A percentile compares a stretch with the other conserved stretches of the same genome.
These are phyloP conservation scores for Frankliniella fusca DNA, from an alignment of 2,888 invertebrate genomes.

Conservation along the genomic window DNA sequence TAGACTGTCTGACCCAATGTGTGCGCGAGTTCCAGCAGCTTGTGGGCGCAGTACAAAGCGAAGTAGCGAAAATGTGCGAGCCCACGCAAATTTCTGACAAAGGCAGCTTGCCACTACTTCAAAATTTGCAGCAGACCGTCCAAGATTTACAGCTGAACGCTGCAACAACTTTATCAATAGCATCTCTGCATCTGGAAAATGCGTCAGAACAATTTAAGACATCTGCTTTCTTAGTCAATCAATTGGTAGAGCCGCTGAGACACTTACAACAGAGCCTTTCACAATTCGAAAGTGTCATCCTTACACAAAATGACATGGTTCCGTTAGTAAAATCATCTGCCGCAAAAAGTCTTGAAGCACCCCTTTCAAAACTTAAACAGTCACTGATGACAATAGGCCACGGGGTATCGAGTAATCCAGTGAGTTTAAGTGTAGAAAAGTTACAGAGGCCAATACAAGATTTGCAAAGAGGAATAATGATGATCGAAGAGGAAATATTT, in stretches of 20 bases:
- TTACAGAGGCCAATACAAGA: constrained; percentile 41
- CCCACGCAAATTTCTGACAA: neutral
- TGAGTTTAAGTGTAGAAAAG: constrained; percentile 32
- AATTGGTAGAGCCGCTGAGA: neutral
- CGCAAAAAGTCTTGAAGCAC: neutral
- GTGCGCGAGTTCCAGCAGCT: neutral
- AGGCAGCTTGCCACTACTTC: neutral
- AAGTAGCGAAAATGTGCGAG: neutral
- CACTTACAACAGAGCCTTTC: neutral
- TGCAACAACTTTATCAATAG: neutral
- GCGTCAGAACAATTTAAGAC: neutral
- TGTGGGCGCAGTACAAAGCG: neutral
- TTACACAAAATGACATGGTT: neutral
- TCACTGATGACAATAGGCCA: constrained; percentile 38
- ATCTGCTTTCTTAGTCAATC: neutral
- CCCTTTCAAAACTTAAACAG: constrained; percentile 36
- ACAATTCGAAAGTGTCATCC: neutral
- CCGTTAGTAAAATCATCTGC: neutral
- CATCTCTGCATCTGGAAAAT: neutral
- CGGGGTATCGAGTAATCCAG: constrained; percentile 16
- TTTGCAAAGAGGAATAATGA: constrained; percentile 40
- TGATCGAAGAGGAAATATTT: constrained; percentile 40
- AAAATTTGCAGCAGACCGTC: neutral
- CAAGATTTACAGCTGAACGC: neutral
- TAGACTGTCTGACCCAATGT: neutral